Base-by-base conservation (phyloP, 2,113 vertebrate species). In the Poeciliopsis retropinna region DNA sequence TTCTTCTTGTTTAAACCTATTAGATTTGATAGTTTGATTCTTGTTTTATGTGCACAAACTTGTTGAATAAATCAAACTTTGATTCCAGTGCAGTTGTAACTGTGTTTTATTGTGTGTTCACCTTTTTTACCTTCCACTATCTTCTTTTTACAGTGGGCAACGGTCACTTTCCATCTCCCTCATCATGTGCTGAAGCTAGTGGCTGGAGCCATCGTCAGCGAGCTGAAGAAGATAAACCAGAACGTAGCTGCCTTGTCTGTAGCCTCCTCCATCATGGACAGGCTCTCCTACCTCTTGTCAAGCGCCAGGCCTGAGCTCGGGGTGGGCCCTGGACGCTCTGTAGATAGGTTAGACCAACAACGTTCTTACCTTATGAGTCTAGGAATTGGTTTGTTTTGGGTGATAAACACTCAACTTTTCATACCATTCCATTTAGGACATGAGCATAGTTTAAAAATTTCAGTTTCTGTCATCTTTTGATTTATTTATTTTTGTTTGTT, bases 141-240 rank as follows among this genome's bases (percentile, higher is more conserved):
- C 27, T 32, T 6, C 34, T 78, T 91, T 80, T 73, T 32, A 75
- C 82, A 99, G 98, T 99, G 98, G 98, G 98, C 98, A 69, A 99
- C 98, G 0, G 98, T 99, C 90, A 98, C 93, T 81, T 97, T 99
- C 92, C 96, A 98, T 92, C 98, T 99, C 89, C 98, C 98, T 85
- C 98, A 99, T 93, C 97, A 99, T 71, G 94, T 98, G 82, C 94
- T 99, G 90, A 99, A 97, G 92, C 95, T 97, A 86, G 95, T 98
- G 85, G 96, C 96, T 80, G 94, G 95, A 91, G 96, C 96, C 94
- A 96, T 99, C 83, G 98, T 98, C 91, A 97, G 95, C 88, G 98
- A 99, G 95, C 96, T 99, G 89, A 99, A 98, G 96, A 99, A 99
- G 95, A 96, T 98, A 89, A 99, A 99, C 95, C 97, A 98, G 94